Conservation (phyloP, 1,140 invertebrate species). For the Cotesia glomerata region DNA sequence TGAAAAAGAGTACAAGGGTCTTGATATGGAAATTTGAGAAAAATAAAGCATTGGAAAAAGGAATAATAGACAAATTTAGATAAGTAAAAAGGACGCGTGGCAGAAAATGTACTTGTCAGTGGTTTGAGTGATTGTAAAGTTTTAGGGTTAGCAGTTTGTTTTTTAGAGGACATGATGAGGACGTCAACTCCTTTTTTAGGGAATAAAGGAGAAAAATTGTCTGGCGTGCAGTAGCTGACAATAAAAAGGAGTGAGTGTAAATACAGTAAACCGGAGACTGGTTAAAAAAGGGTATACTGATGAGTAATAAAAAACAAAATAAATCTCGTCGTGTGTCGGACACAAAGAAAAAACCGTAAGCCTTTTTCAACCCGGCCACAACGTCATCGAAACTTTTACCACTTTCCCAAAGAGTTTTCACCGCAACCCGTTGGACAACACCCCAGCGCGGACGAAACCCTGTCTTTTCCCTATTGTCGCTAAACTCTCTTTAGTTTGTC, state of each 20-base stretch:
- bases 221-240: constrained; percentile 51
- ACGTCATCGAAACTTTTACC: constrained; percentile 33
- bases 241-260: constrained; percentile 43
- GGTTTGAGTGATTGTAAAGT: no score
- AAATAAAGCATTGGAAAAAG: no score
- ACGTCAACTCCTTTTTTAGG: constrained; percentile 18
- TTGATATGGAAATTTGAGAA: no score
- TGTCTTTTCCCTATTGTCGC: background rate
- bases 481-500: background rate
- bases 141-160: no score
- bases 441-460: background rate
- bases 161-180: no score
- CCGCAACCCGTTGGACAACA: constrained; percentile 52
- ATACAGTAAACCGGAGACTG: constrained; percentile 46
- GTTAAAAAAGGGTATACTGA: constrained; percentile 51
- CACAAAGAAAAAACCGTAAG: constrained; percentile 38
- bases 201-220: constrained; percentile 36
- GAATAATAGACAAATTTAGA: no score
- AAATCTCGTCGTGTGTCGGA: constrained; percentile 29
- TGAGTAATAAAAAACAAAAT: constrained; percentile 60
- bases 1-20: no score
- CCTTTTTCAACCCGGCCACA: constrained; percentile 54
- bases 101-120: no score
- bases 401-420: constrained; percentile 42
- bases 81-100: no score